Conservation (phyloP, 2,113 vertebrate genomes). For the Rhabdomys dilectus region DNA sequence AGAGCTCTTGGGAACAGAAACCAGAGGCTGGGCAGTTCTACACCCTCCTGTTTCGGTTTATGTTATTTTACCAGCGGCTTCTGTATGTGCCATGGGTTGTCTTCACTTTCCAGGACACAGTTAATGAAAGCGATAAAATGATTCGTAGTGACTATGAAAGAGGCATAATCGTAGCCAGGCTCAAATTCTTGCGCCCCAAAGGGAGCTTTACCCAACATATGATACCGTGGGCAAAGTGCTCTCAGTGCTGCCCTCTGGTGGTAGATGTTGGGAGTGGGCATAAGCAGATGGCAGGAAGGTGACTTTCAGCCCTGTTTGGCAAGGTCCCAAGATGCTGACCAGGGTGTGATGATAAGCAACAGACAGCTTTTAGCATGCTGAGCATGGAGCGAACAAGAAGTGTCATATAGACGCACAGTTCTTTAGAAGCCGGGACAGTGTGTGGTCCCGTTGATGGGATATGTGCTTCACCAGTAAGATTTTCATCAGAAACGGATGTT, state of each 20-base stretch:
- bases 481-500: slow-evolving; percentile 44
- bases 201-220: background rate
- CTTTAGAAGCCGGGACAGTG: background rate
- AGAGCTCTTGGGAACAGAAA: slow-evolving; percentile 17
- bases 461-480: background rate
- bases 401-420: background rate
- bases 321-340: background rate
- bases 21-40: slow-evolving; percentile 16
- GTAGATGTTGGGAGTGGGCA: background rate
- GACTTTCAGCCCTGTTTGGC: background rate
- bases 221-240: accelerated
- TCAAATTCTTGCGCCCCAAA: background rate
- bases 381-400: background rate
- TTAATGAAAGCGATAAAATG: slow-evolving; percentile 51
- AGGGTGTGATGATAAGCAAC: too few relatives aligned
- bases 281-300: background rate
- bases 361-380: background rate
- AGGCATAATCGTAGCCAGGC: background rate
- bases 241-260: background rate
- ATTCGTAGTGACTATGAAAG: background rate
- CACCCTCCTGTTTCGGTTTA: slow-evolving; percentile 52
- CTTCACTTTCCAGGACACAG: slow-evolving; percentile 65
- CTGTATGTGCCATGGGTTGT: slow-evolving; percentile 66
- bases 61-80: slow-evolving; percentile 68
- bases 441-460: background rate